Percentiles rank a stretch among this genome's conserved stretches.
Evolutionary conservation across 2,888 invertebrate genomes (phyloP).

Genomic region (Branchinecta sandiegonensis): DNA sequence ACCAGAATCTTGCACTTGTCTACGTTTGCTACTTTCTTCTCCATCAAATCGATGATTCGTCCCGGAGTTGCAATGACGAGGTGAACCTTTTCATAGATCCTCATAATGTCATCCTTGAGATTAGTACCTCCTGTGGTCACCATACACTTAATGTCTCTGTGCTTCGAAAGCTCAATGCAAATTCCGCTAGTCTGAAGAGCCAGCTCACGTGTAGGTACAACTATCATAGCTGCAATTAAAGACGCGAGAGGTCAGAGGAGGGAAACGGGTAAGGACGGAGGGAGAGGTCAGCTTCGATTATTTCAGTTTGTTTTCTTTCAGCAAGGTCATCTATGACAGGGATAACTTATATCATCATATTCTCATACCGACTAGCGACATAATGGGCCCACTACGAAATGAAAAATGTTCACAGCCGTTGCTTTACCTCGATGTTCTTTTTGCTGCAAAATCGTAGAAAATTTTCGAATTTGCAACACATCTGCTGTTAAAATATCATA

Average conservation of each 20-base stretch:
- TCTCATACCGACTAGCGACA: too few species aligned
- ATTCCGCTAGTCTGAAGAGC: slow-evolving; percentile 99
- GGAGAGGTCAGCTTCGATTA: too few species aligned
- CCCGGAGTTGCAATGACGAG: slow-evolving; percentile 98
- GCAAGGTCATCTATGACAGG: slow-evolving; percentile 9
- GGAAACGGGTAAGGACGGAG: too few species aligned
- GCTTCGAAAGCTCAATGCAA: slow-evolving; percentile 95
- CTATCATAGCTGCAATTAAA: slow-evolving; percentile 57
- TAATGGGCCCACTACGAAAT: too few species aligned
- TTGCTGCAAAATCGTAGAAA: too few species aligned
- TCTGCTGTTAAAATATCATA: too few species aligned
- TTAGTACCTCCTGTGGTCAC: slow-evolving; percentile 98
- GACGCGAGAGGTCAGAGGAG: not conserved
- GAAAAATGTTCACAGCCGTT: too few species aligned
- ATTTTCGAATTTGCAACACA: too few species aligned
- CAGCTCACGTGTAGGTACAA: slow-evolving; percentile 96
- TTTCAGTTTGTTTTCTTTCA: not conserved
- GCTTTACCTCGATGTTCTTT: too few species aligned
- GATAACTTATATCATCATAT: not conserved
- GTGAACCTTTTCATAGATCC: slow-evolving; percentile 98
- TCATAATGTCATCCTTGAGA: slow-evolving; percentile 95
- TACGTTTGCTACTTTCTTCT: slow-evolving; percentile 87
- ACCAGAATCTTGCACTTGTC: slow-evolving; percentile 91
- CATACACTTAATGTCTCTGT: slow-evolving; percentile 94
- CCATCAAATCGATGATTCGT: slow-evolving; percentile 97